Evolutionary conservation across 2,797 vertebrate genomes (phyloP), one percentile per base, ranked within the genome.

Genomic region (Clangula hyemalis): DNA sequence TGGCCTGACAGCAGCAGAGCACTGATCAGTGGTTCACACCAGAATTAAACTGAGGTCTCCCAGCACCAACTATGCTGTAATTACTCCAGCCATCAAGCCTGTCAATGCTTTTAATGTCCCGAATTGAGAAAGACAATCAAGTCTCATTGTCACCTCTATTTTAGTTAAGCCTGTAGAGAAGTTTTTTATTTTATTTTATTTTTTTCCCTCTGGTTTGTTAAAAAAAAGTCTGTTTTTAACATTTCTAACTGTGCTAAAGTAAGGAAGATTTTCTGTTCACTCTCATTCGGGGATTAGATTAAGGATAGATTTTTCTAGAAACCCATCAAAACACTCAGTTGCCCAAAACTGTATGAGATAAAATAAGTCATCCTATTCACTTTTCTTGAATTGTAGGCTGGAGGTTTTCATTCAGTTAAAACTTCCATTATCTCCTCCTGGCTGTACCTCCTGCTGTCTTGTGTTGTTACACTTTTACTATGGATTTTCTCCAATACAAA

Each of bases 401-500:
- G 34, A 91, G 74, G 79, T 80, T 87, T 86, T 75, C 36, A 73
- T 89, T 94, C 75, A 84, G 81, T 73, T 68, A 92, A 87, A 81
- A 87, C 49, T 69, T 84, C 78, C 62, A 75, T 84, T 89, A 91
- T 64, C 61, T 93, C 54, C 90, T 64, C 34, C 61, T 69, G 69
- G 28, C 49, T 56, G 38, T 30, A 39, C 87, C 69, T 89, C 89
- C 89, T 27, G 70, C 79, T 91, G 90, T 5, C 49, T 53, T 79
- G 17, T 54, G 72, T 11, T 20, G 49, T 78, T 89, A 68, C 68
- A 11, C 43, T 89, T 65, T 83, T 22, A 58, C 54, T 83, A 53
- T 8, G 36, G 32, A 30, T 83, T 89, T 92, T 61, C 61, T 87
- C 38, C 90, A 60, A 72, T 68, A 76, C 43, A 76, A 82, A 79